Conservation (phyloP, 2,797 vertebrate species). For the Zenarchopterus dispar region DNA sequence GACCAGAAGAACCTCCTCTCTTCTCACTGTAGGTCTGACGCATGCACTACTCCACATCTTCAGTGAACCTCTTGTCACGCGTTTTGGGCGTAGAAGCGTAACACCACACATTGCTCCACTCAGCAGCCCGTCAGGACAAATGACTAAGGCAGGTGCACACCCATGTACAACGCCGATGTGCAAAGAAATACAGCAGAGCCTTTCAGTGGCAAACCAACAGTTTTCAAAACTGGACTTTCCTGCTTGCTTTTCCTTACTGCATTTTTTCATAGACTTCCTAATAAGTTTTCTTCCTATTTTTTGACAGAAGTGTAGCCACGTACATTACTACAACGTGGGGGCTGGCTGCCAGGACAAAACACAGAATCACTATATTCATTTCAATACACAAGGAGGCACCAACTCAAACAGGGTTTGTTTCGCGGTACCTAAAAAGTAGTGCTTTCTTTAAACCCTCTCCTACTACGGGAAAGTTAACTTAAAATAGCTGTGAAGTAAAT, state of each 20-base stretch:
- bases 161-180: background rate
- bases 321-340: background rate
- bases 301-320: background rate
- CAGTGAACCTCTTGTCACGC: slow-evolving; percentile 32
- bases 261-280: too few relatives aligned
- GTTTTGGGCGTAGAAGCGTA: slow-evolving; percentile 27
- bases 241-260: too few relatives aligned
- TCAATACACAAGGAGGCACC: slow-evolving; percentile 7
- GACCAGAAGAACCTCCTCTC: slow-evolving; percentile 59
- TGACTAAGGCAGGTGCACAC: slow-evolving; percentile 39
- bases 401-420: slow-evolving; percentile 1
- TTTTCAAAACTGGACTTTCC: too few relatives aligned
- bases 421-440: too few relatives aligned
- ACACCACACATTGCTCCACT: slow-evolving; percentile 35
- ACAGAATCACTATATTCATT: background rate
- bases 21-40: slow-evolving; percentile 45
- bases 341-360: background rate
- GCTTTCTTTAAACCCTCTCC: too few relatives aligned
- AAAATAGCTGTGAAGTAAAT: too few relatives aligned
- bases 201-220: background rate
- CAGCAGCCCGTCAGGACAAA: slow-evolving; percentile 29
- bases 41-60: slow-evolving; percentile 27
- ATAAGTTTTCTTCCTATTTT: background rate
- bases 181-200: background rate
- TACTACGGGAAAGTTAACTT: too few relatives aligned